Evolutionary conservation across 2,888 invertebrate genomes (phyloP).

Genomic region (Ommatoiulus sabulosus): DNA sequence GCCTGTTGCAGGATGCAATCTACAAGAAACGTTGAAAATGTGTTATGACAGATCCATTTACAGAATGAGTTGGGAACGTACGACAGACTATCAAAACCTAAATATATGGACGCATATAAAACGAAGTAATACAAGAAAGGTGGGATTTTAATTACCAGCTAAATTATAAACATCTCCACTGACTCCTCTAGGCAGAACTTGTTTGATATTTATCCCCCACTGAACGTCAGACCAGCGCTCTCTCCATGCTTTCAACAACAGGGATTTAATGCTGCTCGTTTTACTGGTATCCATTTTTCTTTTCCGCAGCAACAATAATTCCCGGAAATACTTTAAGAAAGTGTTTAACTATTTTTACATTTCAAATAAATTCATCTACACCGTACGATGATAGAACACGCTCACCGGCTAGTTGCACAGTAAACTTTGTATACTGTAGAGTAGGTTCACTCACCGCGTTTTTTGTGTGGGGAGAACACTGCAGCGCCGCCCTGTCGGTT

Average conservation of each 20-base stretch:
- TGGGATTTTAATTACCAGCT: slow-evolving; percentile 54
- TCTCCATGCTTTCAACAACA: slow-evolving; percentile 89
- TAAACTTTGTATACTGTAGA: too few relatives aligned
- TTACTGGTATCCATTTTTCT: slow-evolving; percentile 63
- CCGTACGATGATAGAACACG: too few relatives aligned
- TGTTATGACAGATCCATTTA: background rate
- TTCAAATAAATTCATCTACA: too few relatives aligned
- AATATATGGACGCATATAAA: background rate
- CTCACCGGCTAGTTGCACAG: too few relatives aligned
- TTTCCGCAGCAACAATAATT: background rate
- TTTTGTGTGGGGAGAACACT: too few relatives aligned
- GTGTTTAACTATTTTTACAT: too few relatives aligned
- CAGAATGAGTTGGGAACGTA: background rate
- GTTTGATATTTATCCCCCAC: slow-evolving; percentile 95
- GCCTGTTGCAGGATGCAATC: slow-evolving; percentile 95
- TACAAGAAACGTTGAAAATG: slow-evolving; percentile 65
- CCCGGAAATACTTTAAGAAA: background rate
- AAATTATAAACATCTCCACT: slow-evolving; percentile 90
- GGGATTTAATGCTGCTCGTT: slow-evolving; percentile 68
- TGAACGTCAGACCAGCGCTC: slow-evolving; percentile 95
- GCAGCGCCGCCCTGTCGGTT: too few relatives aligned
- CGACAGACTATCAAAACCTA: too few relatives aligned
- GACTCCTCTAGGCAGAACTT: slow-evolving; percentile 85
- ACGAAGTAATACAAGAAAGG: background rate
- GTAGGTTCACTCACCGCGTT: too few relatives aligned